A percentile compares a stretch with the other conserved stretches of the same genome.
These are phyloP conservation scores for Acronicta leporina DNA, from an alignment of 2,888 invertebrate genomes.

Conservation along the genomic window DNA sequence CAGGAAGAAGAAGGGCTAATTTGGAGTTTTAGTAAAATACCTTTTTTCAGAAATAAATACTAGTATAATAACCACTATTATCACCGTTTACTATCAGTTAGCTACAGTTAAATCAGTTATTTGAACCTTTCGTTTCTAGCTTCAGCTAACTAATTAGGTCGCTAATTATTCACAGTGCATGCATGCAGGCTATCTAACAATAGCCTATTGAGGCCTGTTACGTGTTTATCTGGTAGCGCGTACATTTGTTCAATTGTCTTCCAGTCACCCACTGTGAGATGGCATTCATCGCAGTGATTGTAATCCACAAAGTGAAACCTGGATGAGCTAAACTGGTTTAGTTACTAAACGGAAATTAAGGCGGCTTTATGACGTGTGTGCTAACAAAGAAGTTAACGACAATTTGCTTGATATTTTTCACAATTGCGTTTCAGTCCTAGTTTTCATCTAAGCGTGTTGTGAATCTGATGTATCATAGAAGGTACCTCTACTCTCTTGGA, in stretches of 20 bases:
- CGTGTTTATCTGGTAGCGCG: conserved; percentile 62
- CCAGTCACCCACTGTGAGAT: conserved; percentile 32
- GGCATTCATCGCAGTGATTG: conserved; percentile 51
- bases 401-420: neutral
- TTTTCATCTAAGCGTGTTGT: too few relatives aligned
- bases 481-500: too few relatives aligned
- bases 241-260: conserved; percentile 60
- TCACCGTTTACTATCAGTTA: too few relatives aligned
- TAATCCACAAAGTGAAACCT: conserved; percentile 47
- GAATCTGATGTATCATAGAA: too few relatives aligned
- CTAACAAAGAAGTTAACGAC: neutral
- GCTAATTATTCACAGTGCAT: conserved; percentile 54
- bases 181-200: conserved; percentile 18
- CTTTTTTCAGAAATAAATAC: too few relatives aligned
- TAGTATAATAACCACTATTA: too few relatives aligned
- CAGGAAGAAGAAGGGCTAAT: too few relatives aligned
- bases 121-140: too few relatives aligned
- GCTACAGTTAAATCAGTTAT: too few relatives aligned
- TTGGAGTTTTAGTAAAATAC: too few relatives aligned
- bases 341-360: conserved; percentile 23
- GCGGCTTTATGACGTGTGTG: conserved; percentile 12
- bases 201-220: conserved; percentile 56
- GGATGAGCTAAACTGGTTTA: conserved; percentile 11
- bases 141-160: conserved; percentile 58
- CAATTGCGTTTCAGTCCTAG: neutral